A percentile compares a stretch with the other conserved stretches of the same genome.
Conservation (phyloP, 1,140 invertebrate species). For the Chrysomallon squamiferum region DNA sequence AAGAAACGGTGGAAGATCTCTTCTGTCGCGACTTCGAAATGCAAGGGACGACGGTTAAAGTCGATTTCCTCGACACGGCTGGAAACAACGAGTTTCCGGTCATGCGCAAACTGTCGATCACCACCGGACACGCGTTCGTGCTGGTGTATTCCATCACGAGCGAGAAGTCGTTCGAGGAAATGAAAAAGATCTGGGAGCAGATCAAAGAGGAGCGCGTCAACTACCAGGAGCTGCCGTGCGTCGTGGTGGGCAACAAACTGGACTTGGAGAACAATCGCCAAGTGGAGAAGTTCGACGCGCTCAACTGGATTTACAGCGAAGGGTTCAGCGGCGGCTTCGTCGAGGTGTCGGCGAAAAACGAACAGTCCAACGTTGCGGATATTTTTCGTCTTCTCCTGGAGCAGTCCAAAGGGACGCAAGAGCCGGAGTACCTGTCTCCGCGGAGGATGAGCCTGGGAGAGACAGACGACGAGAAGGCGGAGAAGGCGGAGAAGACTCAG, state of each 20-base stretch:
- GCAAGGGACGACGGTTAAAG: slow-evolving; percentile 61
- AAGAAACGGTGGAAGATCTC: slow-evolving; percentile 88
- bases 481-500: slow-evolving; percentile 17
- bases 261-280: slow-evolving; percentile 68
- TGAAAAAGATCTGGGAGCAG: slow-evolving; percentile 84
- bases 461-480: slow-evolving; percentile 17
- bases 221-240: slow-evolving; percentile 83
- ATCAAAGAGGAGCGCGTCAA: slow-evolving; percentile 80
- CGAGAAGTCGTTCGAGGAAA: slow-evolving; percentile 75
- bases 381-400: slow-evolving; percentile 51
- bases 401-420: slow-evolving; percentile 33
- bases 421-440: slow-evolving; percentile 17
- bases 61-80: slow-evolving; percentile 88
- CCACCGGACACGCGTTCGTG: slow-evolving; percentile 88
- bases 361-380: slow-evolving; percentile 44
- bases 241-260: slow-evolving; percentile 84
- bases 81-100: slow-evolving; percentile 64
- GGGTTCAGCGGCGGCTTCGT: slow-evolving; percentile 47
- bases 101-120: slow-evolving; percentile 76
- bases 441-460: slow-evolving; percentile 49
- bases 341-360: slow-evolving; percentile 54
- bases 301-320: slow-evolving; percentile 55
- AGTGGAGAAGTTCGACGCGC: slow-evolving; percentile 53
- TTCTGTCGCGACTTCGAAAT: slow-evolving; percentile 86
- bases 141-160: slow-evolving; percentile 87